Base-by-base conservation (phyloP, 2,113 vertebrate species). In the Ariopsis seemanni region DNA sequence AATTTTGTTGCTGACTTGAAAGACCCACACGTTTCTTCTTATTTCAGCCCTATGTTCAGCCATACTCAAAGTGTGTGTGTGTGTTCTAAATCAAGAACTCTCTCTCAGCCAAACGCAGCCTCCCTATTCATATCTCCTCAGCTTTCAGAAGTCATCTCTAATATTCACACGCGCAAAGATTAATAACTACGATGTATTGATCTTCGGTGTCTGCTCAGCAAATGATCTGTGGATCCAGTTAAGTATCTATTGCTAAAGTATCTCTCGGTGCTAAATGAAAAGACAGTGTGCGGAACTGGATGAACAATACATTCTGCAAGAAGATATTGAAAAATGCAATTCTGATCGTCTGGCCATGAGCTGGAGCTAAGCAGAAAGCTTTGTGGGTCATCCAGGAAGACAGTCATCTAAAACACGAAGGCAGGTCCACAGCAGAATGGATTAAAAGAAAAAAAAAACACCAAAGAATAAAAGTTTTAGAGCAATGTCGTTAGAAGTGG, bases 181-280 rank as follows among this genome's bases (percentile, higher is more conserved):
- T 62, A 82, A 82, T 82, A 82, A 82, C 52, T 8, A 80, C 1
- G 18, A 62, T 0, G 34, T 62, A 82, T 82, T 12, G 79, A 82
- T 81, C 78, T 57, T 30, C 78, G 30, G 52, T 80, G 53, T 15
- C 7, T 53, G 5, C n/a, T 81, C 79, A 60, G 8, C 17, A 62
- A 25, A 62, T 22, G 30, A 62, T 62, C 6, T 82, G 57, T 10
- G 17, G 57, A 20, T 82, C 57, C 27, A 42, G 17, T 82, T 14
- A 55, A 55, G n/a, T 18, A 58, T 62, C 79, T 62, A 42, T 82
- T 14, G 27, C 79, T 60, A 62, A 82, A 79, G 3, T 79, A 55
- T 27, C 25, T 79, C 52, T 53, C 52, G 0, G 22, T 7, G 75
- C 25, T 78, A 53, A 53, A 53, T 14, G 50, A 55, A 10, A 55